These are phyloP conservation scores for Cinclus cinclus DNA, from an alignment of 2,113 vertebrate genomes.

Conservation along the genomic window DNA sequence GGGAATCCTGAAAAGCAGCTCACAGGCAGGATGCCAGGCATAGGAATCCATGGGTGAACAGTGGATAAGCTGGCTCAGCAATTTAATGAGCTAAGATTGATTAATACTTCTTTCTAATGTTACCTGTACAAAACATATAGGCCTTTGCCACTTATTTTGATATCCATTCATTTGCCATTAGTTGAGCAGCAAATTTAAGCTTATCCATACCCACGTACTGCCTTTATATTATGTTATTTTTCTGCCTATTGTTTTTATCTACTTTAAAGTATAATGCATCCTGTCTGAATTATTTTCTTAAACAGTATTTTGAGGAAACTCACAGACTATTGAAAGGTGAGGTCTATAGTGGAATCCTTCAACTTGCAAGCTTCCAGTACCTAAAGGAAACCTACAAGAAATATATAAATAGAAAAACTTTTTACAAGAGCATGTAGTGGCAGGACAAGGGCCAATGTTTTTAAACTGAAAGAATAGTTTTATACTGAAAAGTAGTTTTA, in stretches of 20 bases:
- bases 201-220: neutral
- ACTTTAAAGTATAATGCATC: neutral
- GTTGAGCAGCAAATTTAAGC: neutral
- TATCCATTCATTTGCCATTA: neutral
- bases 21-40: neutral
- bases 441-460: neutral
- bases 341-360: neutral
- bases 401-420: neutral
- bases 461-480: neutral
- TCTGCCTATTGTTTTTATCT: neutral
- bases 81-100: neutral
- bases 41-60: neutral
- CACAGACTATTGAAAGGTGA: neutral
- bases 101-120: neutral
- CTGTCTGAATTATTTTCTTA: neutral
- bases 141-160: neutral
- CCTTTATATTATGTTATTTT: neutral
- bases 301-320: neutral
- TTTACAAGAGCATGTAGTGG: neutral
- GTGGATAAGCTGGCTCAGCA: neutral
- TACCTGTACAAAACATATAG: neutral
- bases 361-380: neutral
- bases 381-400: neutral
- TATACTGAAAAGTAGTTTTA: neutral
- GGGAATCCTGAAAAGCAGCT: neutral